A percentile compares a stretch with the other conserved stretches of the same genome.
These are phyloP conservation scores for Oreonectes daqikongensis DNA, from an alignment of 2,797 vertebrate genomes.

Conservation along the genomic window DNA sequence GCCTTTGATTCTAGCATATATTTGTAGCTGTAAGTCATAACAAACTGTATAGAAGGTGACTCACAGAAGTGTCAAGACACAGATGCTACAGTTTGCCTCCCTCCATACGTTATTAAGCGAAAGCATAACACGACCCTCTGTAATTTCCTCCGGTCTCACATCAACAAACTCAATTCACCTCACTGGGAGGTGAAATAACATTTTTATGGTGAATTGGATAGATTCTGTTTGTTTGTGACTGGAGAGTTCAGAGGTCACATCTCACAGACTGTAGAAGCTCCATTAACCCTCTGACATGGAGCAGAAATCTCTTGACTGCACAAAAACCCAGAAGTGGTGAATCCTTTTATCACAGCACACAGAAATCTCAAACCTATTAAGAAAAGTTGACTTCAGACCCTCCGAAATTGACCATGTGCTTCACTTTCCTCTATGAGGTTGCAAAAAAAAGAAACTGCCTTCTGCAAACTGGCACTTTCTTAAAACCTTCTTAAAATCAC, in stretches of 20 bases:
- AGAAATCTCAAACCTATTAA: neutral
- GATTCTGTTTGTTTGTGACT: neutral
- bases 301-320: neutral
- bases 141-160: neutral
- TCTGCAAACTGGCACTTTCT: neutral
- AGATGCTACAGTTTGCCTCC: neutral
- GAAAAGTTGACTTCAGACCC: neutral
- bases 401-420: neutral
- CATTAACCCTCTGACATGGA: neutral
- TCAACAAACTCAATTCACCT: neutral
- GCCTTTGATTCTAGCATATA: neutral
- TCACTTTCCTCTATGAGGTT: neutral
- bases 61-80: neutral
- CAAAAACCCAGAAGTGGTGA: neutral
- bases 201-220: neutral
- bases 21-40: neutral
- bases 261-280: neutral
- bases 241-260: neutral
- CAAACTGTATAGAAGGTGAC: neutral
- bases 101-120: neutral
- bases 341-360: neutral
- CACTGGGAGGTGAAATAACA: neutral
- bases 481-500: neutral
- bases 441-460: neutral
- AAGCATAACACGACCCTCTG: neutral